Conservation (phyloP, 2,888 invertebrate genomes). For the Folsomia candida region DNA sequence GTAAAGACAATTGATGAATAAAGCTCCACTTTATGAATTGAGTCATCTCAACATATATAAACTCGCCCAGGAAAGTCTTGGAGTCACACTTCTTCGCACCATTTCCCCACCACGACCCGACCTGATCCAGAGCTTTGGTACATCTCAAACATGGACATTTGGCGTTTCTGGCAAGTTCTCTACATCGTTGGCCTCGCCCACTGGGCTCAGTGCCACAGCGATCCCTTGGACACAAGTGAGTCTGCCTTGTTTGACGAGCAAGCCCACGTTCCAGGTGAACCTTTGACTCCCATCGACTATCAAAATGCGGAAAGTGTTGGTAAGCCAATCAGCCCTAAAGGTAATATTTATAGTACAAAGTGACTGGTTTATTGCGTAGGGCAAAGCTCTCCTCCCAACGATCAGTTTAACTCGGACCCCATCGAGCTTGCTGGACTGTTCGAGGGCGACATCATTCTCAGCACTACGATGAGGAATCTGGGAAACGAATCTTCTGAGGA, state of each 20-base stretch:
- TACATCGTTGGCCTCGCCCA: slow-evolving; percentile 5
- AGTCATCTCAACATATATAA: too few relatives aligned
- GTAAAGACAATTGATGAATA: too few relatives aligned
- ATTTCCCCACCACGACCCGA: too few relatives aligned
- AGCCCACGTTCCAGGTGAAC: slow-evolving; percentile 51
- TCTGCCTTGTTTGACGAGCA: slow-evolving; percentile 24
- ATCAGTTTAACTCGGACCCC: slow-evolving; percentile 34
- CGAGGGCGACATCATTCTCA: slow-evolving; percentile 47
- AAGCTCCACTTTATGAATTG: too few relatives aligned
- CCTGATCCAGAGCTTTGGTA: background rate
- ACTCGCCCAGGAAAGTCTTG: too few relatives aligned
- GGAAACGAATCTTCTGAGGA: slow-evolving; percentile 12
- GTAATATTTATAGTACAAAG: background rate
- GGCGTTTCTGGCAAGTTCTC: slow-evolving; percentile 17
- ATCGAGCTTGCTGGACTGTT: slow-evolving; percentile 48
- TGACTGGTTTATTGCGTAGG: background rate
- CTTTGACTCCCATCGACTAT: slow-evolving; percentile 52
- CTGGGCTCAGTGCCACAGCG: slow-evolving; percentile 3
- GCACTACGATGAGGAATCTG: slow-evolving; percentile 3
- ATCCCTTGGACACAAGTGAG: slow-evolving; percentile 12
- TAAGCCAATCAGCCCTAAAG: background rate
- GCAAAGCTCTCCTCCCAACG: slow-evolving; percentile 28
- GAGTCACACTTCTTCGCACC: background rate
- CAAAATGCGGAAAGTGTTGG: slow-evolving; percentile 49
- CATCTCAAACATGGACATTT: slow-evolving; percentile 19